Evolutionary conservation across 2,113 vertebrate genomes (phyloP), one percentile per base, ranked within the genome.

Genomic region (Bubalus kerabau): DNA sequence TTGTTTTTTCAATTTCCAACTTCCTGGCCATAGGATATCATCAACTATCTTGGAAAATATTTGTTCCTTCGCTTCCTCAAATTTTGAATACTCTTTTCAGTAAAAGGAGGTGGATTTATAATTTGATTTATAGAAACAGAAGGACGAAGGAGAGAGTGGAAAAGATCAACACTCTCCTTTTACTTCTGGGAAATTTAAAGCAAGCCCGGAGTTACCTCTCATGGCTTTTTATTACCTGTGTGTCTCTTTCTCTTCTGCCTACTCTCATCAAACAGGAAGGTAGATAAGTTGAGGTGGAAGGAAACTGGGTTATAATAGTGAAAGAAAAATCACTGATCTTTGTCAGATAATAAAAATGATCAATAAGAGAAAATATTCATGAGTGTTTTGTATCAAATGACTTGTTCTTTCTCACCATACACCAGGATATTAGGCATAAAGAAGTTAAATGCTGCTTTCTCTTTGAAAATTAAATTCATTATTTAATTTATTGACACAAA

Each of bases 291-390:
- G 5, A 91, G 32, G 28, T 9, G 3, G 23, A 54, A 80, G n/a
- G 8, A 46, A 60, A 19, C 7, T 57, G 28, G n/a, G 6, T 54
- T 23, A 10, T 1, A 5, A 15, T 23, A 32, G 1, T 1, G 16
- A 64, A 50, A 48, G 8, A 23, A 40, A 57, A 46, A 15, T 54
- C 52, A 30, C 15, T 30, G 24, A 46, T 28, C 23, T 40, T 64
- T 76, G 59, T 43, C 48, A 62, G 17, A 57, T 21, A 56, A 48
- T 62, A 62, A 90, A 26, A 90, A 43, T 52, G 32, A 57, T 14
- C 30, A 54, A 10, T 40, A 48, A 46, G 21, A 74, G 48, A 78
- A 40, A 81, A 64, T 32, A 80, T 15, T 23, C 19, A 40, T 11
- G 32, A 57, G 9, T 87, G 3, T 21, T 78, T 62, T 28, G 10